Percentiles rank a stretch among this genome's conserved stretches.
Conservation (phyloP, 2,113 vertebrate genomes). For the Hoplias malabaricus region DNA sequence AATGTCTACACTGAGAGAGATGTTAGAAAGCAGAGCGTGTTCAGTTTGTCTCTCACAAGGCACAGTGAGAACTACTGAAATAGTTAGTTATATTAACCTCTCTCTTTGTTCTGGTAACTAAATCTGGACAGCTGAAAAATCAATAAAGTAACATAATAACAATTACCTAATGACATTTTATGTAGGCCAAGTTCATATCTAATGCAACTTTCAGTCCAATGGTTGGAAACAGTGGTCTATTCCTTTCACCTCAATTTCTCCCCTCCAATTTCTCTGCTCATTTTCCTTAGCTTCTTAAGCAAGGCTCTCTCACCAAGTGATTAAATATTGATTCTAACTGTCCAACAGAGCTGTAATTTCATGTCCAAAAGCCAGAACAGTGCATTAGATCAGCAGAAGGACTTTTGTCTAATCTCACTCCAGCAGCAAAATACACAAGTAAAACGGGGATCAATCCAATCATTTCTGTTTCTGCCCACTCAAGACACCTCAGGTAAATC, state of each 20-base stretch:
- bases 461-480: background rate
- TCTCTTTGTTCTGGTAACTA: too few relatives aligned
- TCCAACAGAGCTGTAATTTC: constrained; percentile 18
- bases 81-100: background rate
- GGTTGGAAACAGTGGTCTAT: background rate
- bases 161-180: too few relatives aligned
- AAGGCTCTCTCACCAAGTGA: constrained; percentile 16
- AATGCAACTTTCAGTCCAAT: background rate
- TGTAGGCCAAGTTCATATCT: background rate
- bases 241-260: background rate
- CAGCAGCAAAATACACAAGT: background rate
- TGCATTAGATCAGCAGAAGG: constrained; percentile 4
- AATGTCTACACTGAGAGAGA: constrained; percentile 2
- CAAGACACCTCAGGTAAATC: background rate
- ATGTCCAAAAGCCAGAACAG: background rate
- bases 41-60: background rate
- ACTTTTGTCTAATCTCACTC: constrained; percentile 30
- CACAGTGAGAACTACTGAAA: background rate
- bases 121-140: too few relatives aligned
- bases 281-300: constrained; percentile 14
- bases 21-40: background rate
- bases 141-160: too few relatives aligned
- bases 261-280: background rate
- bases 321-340: constrained; percentile 51
- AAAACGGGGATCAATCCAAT: constrained; percentile 27